These are phyloP conservation scores for Melanostigma gelatinosum DNA, from an alignment of 2,113 vertebrate genomes.

Conservation along the genomic window DNA sequence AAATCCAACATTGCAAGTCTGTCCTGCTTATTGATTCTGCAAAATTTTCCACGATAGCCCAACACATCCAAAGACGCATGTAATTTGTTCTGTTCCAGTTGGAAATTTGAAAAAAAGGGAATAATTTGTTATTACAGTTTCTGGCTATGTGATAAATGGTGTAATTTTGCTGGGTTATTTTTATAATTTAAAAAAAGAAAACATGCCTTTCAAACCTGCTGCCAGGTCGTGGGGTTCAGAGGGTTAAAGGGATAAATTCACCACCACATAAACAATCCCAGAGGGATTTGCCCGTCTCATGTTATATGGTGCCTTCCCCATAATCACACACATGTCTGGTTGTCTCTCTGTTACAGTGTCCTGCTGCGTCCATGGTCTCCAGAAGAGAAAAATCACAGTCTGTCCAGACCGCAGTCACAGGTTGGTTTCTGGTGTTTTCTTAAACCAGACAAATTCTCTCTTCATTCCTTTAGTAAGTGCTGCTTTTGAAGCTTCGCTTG, in stretches of 20 bases:
- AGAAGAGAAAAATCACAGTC: constrained; percentile 77
- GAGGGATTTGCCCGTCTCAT: background rate
- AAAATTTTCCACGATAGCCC: background rate
- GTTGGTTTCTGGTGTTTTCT: constrained; percentile 61
- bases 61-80: background rate
- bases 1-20: background rate
- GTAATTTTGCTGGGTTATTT: too few relatives aligned
- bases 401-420: constrained; percentile 82
- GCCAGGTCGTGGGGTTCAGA: too few relatives aligned
- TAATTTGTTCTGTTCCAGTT: background rate
- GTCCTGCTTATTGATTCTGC: background rate
- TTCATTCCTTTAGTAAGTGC: background rate
- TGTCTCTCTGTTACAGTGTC: constrained; percentile 62
- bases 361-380: constrained; percentile 80
- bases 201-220: too few relatives aligned
- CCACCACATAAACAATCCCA: background rate
- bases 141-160: too few relatives aligned
- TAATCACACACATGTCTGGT: background rate
- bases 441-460: background rate
- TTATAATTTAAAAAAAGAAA: too few relatives aligned
- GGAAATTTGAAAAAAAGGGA: background rate
- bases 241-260: background rate
- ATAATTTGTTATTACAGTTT: too few relatives aligned
- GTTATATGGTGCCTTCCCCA: background rate
- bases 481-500: constrained; percentile 4